Base-by-base conservation (phyloP, 2,113 vertebrate species). In the Lutjanus erythropterus region DNA sequence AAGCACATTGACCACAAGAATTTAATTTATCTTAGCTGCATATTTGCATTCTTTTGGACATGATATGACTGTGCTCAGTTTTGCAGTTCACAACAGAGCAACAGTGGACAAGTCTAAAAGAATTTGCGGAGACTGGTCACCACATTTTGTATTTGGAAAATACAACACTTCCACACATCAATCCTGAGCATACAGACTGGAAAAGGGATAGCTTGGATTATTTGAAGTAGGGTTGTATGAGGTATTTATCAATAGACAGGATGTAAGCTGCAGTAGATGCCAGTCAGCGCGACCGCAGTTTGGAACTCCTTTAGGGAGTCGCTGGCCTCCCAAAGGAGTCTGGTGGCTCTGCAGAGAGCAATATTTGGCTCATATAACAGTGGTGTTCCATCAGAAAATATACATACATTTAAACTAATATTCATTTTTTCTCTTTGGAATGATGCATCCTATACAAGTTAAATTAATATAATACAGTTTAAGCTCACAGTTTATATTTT, bases 401-500 rank as follows among this genome's bases (percentile, higher is more conserved):
- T n/a, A n/a, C n/a, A n/a, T n/a, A n/a, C n/a, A n/a, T n/a, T n/a
- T n/a, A n/a, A n/a, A n/a, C n/a, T n/a, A n/a, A n/a, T n/a, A n/a
- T n/a, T n/a, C n/a, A 10, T 71, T 27, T 53, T 41, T 33, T 27
- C 31, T 61, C 37, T 70, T 23, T 27, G 9, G 35, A 18, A 9
- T 18, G 1, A 44, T 78, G 49, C 21, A 42, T 46, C 8, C 12
- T 27, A 41, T 29, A 46, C 37, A 12, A 18, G 15, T 64, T 39
- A 14, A 6, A n/a, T n/a, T n/a, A 60, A 31, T n/a, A 31, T 49
- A 2, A n/a, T 12, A 0, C 41, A 39, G 44, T 37, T 68, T 31
- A 62, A 58, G 35, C 27, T 69, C 53, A 41, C 4, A 3, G 49
- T 78, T 81, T 58, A 59, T 33, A 60, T 58, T 69, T 69, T 37